phyloP scores from a whole-genome alignment of 2,888 invertebrate species.

The Drosophila acutilabella region DNA sequence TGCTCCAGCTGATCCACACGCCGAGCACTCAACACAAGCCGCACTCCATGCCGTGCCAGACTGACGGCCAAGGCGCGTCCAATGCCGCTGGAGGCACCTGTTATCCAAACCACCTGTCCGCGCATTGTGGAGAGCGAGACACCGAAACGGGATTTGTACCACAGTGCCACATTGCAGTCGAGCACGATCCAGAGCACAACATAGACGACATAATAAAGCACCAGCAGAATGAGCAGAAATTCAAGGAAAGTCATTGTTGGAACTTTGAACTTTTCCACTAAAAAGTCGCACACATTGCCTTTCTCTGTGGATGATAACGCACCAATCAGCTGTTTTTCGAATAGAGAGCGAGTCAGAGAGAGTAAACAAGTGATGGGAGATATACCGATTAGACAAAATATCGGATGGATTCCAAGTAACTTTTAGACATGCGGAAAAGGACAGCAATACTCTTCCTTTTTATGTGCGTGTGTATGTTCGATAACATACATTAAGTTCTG shows the following conservation, averaged over 20 bases:
- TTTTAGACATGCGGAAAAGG: not conserved
- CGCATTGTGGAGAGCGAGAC: constrained; percentile 86
- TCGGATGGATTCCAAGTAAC: not conserved
- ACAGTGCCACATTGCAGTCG: constrained; percentile 88
- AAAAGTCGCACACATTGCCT: constrained; percentile 6
- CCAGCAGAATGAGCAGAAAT: constrained; percentile 73
- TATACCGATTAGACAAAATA: not conserved
- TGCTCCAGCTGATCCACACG: constrained; percentile 87
- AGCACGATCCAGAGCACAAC: constrained; percentile 86
- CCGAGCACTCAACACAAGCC: constrained; percentile 89
- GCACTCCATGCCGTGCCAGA: constrained; percentile 88
- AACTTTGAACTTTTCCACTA: constrained; percentile 37
- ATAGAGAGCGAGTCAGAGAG: not conserved
- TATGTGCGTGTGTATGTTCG: not conserved
- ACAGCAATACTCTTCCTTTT: not conserved
- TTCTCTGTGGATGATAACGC: constrained; percentile 26
- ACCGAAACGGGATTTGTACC: constrained; percentile 88
- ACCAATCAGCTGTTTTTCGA: constrained; percentile 43
- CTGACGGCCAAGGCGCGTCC: constrained; percentile 90
- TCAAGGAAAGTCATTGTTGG: constrained; percentile 81
- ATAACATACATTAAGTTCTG: not conserved
- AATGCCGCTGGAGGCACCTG: constrained; percentile 94
- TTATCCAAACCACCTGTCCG: constrained; percentile 93
- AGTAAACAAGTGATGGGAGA: not conserved
- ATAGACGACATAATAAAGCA: constrained; percentile 86